phyloP scores from a whole-genome alignment of 2,888 invertebrate genomes.

The Xiphydria camelus region DNA sequence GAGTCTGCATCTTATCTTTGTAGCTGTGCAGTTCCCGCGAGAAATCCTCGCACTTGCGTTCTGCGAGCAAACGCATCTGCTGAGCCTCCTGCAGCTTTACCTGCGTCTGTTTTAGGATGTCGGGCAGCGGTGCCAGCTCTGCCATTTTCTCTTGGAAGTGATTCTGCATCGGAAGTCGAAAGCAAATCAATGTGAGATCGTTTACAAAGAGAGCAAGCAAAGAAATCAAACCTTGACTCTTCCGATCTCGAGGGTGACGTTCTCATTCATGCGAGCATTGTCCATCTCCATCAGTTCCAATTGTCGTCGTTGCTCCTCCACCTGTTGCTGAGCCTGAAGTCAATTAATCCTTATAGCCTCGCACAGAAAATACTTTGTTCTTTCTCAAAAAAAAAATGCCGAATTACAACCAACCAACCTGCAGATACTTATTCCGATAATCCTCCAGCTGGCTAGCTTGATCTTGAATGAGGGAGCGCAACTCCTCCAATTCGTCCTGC shows the following conservation, averaged over 20 bases:
- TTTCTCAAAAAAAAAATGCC: conserved; percentile 4
- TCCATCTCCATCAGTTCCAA: conserved; percentile 75
- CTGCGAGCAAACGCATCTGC: conserved; percentile 68
- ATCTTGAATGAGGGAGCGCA: conserved; percentile 65
- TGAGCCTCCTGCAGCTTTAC: conserved; percentile 70
- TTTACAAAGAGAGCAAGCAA: neutral
- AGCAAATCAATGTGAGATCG: neutral
- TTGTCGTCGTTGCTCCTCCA: conserved; percentile 72
- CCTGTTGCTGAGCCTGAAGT: conserved; percentile 67
- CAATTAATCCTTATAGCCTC: neutral
- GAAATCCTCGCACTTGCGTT: conserved; percentile 69
- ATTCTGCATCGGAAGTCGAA: too few relatives aligned
- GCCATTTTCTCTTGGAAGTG: conserved; percentile 75
- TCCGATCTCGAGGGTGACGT: conserved; percentile 72
- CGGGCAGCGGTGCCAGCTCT: conserved; percentile 71
- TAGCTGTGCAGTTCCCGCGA: conserved; percentile 67
- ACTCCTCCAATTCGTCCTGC: conserved; percentile 67
- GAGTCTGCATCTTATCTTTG: conserved; percentile 62
- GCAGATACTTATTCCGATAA: conserved; percentile 67
- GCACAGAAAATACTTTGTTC: conserved; percentile 1
- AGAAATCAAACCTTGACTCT: conserved; percentile 61
- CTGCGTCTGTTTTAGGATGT: conserved; percentile 71
- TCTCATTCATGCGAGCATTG: conserved; percentile 71
- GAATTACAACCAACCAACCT: conserved; percentile 26
- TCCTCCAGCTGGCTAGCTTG: conserved; percentile 70